phyloP scores from a whole-genome alignment of 1,140 invertebrate species.

The Drusus annulatus region DNA sequence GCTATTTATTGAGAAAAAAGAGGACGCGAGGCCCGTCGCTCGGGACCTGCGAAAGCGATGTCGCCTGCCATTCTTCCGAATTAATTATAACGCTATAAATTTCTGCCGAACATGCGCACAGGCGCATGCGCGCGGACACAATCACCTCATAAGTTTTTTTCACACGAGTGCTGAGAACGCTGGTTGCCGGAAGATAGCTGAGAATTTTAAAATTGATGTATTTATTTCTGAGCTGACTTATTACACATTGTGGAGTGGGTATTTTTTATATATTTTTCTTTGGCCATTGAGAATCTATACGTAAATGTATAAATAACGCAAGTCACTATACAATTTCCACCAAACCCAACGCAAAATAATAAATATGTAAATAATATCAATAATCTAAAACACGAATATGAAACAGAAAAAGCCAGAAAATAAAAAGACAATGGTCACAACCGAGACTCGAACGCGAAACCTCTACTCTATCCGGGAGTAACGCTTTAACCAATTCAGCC shows the following conservation, averaged over 20 bases:
- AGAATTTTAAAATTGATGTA: constrained; percentile 8
- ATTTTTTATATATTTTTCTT: no score
- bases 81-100: constrained; percentile 42
- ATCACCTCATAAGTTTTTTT: constrained; percentile 32
- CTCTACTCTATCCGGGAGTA: no score
- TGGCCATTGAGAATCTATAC: no score
- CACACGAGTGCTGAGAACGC: not conserved
- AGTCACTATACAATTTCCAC: no score
- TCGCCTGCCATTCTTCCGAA: constrained; percentile 28
- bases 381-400: no score
- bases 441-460: no score
- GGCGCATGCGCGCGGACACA: not conserved
- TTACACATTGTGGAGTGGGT: not conserved
- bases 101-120: not conserved
- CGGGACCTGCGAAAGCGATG: constrained; percentile 21
- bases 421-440: no score
- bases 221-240: not conserved
- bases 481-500: no score
- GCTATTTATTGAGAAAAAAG: constrained; percentile 35
- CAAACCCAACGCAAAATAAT: no score
- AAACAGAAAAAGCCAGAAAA: no score
- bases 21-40: not conserved
- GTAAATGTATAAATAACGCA: no score
- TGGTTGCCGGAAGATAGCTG: constrained; percentile 29
- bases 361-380: no score